phyloP scores from a whole-genome alignment of 2,797 vertebrate genomes.

The Eulemur mongoz region DNA sequence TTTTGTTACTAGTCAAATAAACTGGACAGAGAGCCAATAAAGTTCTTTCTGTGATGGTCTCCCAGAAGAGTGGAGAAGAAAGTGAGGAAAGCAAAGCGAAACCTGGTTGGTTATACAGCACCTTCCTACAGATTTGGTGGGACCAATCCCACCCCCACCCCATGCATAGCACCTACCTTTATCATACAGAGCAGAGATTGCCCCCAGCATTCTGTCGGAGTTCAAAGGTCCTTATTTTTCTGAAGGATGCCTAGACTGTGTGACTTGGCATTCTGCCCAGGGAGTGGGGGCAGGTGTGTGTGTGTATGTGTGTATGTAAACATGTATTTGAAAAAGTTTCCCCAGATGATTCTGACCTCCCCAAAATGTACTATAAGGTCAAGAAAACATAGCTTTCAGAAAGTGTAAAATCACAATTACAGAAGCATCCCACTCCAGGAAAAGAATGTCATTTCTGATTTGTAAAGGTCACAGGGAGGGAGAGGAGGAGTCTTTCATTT shows the following conservation, averaged over 20 bases:
- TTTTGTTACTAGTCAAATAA: not conserved
- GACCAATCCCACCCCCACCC: not conserved
- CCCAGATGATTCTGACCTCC: not conserved
- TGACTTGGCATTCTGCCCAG: not conserved
- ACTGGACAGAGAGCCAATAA: not conserved
- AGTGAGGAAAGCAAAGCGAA: not conserved
- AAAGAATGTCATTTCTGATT: slow-evolving; percentile 31
- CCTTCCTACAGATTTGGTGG: not conserved
- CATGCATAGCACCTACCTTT: no score
- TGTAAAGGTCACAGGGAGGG: not conserved
- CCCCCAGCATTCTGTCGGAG: not conserved
- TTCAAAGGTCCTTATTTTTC: not conserved
- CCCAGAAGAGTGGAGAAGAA: not conserved
- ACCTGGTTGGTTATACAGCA: not conserved
- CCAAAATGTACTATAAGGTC: not conserved
- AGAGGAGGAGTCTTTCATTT: not conserved
- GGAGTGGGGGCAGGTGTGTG: not conserved
- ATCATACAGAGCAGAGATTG: not conserved
- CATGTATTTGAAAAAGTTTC: not conserved
- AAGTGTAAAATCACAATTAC: slow-evolving; percentile 46
- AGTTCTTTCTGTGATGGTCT: not conserved
- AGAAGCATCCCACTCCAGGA: not conserved
- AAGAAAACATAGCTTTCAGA: slow-evolving; percentile 20
- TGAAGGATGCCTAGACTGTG: not conserved
- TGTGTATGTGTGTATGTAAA: not conserved